Conservation (phyloP, 2,797 vertebrate species). For the Sphenopsis melanotis region DNA sequence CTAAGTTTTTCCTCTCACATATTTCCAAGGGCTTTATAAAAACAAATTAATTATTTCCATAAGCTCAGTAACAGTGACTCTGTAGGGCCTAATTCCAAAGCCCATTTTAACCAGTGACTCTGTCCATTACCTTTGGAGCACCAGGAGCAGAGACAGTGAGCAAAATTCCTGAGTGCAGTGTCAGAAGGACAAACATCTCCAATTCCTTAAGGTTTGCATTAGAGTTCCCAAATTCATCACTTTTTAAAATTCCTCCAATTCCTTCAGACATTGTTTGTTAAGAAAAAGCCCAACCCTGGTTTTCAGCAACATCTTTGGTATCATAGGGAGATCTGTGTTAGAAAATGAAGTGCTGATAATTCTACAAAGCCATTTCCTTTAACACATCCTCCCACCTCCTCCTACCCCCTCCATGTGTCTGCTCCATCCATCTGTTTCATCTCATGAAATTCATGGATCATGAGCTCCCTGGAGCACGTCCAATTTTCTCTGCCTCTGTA, state of each 20-base stretch:
- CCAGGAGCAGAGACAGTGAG: neutral
- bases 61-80: neutral
- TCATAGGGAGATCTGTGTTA: neutral
- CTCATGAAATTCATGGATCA: constrained; percentile 55
- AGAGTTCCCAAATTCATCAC: neutral
- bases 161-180: neutral
- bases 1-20: neutral
- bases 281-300: neutral
- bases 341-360: constrained; percentile 25
- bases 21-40: neutral
- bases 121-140: neutral
- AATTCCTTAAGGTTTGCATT: neutral
- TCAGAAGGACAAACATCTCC: neutral
- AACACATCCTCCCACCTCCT: constrained; percentile 35
- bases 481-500: constrained; percentile 34
- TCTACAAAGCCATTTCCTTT: constrained; percentile 42
- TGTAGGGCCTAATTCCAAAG: neutral
- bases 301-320: neutral
- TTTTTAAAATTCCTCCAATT: neutral
- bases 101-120: neutral
- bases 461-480: constrained; percentile 21
- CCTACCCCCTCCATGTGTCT: constrained; percentile 30
- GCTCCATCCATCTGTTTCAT: constrained; percentile 53
- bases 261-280: neutral
- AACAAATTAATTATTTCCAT: neutral